These are phyloP conservation scores for Drosophila pectinifera DNA, from an alignment of 1,140 invertebrate species.

Conservation along the genomic window DNA sequence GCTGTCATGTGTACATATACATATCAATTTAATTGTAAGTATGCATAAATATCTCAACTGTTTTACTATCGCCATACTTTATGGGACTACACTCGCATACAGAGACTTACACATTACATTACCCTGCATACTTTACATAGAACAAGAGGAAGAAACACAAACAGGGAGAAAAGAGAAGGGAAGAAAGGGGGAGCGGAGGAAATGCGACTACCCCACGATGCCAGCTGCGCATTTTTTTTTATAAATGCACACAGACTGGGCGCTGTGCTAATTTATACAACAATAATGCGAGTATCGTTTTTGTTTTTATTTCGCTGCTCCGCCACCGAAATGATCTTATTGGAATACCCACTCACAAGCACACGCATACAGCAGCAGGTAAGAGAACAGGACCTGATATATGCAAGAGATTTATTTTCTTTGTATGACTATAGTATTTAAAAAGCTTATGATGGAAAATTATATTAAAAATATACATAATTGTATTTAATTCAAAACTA, in stretches of 20 bases:
- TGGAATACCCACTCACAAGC: slow-evolving; percentile 53
- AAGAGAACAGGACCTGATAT: background rate
- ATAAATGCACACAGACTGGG: slow-evolving; percentile 52
- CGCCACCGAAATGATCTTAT: slow-evolving; percentile 67
- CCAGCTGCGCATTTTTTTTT: slow-evolving; percentile 61
- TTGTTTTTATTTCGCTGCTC: slow-evolving; percentile 57
- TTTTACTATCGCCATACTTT: slow-evolving; percentile 44
- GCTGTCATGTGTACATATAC: slow-evolving; percentile 12
- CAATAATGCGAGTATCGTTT: slow-evolving; percentile 59
- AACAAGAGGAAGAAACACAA: slow-evolving; percentile 13
- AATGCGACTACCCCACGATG: slow-evolving; percentile 49
- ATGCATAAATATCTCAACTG: slow-evolving; percentile 58
- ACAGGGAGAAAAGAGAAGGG: background rate
- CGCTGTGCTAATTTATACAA: slow-evolving; percentile 65
- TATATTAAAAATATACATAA: no score
- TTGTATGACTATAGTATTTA: no score
- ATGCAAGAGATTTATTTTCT: no score
- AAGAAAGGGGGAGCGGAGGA: background rate
- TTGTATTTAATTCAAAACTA: no score
- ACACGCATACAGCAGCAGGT: slow-evolving; percentile 1
- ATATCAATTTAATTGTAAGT: slow-evolving; percentile 48
- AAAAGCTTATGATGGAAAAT: no score
- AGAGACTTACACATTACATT: slow-evolving; percentile 45
- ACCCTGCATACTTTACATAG: slow-evolving; percentile 46
- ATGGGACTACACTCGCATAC: slow-evolving; percentile 14